A percentile compares a stretch with the other conserved stretches of the same genome.
Conservation (phyloP, 2,888 invertebrate species). For the Macrosiphum euphorbiae region DNA sequence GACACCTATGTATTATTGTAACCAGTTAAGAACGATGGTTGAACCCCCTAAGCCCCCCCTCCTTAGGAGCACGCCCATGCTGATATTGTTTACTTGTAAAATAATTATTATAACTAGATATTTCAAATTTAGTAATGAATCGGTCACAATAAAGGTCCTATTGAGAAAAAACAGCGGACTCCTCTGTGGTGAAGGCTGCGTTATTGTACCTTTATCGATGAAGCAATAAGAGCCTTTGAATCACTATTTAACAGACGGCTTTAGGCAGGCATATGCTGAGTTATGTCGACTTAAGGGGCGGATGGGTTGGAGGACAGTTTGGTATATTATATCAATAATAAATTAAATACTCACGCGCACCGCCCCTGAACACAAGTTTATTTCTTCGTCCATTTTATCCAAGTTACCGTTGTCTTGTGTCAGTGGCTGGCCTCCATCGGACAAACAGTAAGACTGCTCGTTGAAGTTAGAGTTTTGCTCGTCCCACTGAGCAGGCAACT, state of each 20-base stretch:
- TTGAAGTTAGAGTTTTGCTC: background rate
- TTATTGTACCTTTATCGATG: background rate
- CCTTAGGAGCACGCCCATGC: no score
- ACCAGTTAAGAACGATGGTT: no score
- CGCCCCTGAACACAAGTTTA: background rate
- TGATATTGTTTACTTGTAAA: no score
- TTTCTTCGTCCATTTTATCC: background rate
- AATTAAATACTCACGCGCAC: conserved; percentile 32
- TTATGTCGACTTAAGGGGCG: no score
- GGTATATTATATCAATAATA: background rate
- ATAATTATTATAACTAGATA: background rate
- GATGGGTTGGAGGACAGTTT: background rate
- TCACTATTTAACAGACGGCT: background rate
- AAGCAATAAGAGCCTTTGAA: background rate
- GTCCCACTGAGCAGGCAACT: background rate
- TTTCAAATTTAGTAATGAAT: background rate
- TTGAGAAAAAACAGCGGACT: background rate
- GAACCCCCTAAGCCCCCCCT: no score
- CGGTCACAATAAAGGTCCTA: background rate
- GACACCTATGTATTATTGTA: no score
- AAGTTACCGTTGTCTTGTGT: background rate
- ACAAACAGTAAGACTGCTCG: conserved; percentile 20
- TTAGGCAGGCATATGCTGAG: no score
- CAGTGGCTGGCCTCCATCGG: background rate
- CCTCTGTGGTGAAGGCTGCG: background rate